Base-by-base conservation (phyloP, 2,113 vertebrate genomes). In the Rhinogobius similis region DNA sequence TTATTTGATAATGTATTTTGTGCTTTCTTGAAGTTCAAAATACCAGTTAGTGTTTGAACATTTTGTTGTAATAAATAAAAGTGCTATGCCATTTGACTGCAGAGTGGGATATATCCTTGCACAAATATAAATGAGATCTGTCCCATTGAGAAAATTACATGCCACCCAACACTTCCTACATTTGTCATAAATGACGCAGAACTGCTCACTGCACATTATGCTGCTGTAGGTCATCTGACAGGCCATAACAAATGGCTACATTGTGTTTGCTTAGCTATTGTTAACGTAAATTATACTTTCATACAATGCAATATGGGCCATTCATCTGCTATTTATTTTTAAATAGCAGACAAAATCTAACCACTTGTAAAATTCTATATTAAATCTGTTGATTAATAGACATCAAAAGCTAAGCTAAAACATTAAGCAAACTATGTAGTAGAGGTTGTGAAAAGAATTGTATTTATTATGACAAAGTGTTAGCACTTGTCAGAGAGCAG, bases 91-190 rank as follows among this genome's bases (percentile, higher is more conserved):
- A 65, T 21, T 66, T 39, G 38, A n/a, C 65, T 65, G 53, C 56
- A 32, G 18, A 23, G 6, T 43, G 48, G 6, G 20, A 10, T 23
- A 21, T 27, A 9, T 44, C 48, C 50, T 61, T 58, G 16, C 39
- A 50, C 36, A 50, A 78, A 67, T 81, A 66, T 65, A 79, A 81
- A 84, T 83, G 52, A 74, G 68, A 10, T 77, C 55, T 32, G 75
- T 70, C 87, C 82, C 87, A 87, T 90, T 90, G 81, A 75, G 86
- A 78, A 82, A 81, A 84, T 70, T 53, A 64, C 61, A 65, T 41
- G 41, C 77, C 72, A 70, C 79, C 55, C 81, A 70, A 77, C 61
- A 67, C 79, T 79, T 79, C 89, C 88, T 75, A 85, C 86, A 18
- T 68, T 3, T 69, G 82, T 82, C 75, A 70, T 55, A 67, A 70